Base-by-base conservation (phyloP, 1,140 invertebrate genomes). In the Diploscapter pachys region DNA sequence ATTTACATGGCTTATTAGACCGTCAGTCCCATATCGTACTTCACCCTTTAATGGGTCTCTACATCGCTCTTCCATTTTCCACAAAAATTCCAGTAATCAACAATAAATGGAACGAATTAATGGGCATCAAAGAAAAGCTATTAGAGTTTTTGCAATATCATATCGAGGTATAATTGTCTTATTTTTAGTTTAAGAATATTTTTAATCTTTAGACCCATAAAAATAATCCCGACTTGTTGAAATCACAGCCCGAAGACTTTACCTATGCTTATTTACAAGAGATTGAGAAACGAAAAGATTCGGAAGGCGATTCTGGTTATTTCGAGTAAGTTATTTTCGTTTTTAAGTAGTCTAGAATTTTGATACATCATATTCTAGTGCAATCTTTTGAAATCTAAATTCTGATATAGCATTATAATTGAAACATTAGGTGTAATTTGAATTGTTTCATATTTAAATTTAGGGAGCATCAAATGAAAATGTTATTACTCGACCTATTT, bases 401-500 rank as follows among this genome's bases (percentile, higher is more conserved):
- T 69, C 48, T 6, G 9, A 68, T 3, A 68, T 53, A 54, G 5
- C 8, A 56, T 50, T 56, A 69, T 56, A 55, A 9, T 68, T 6
- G 6, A 65, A 6, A 11, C 2, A 5, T 67, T 48, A 13, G n/a
- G 2, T 67, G 6, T 8, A 67, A 11, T 4, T 67, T 53, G 3
- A 48, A 67, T 5, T 52, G 4, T 3, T n/a, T 4, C 6, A 4
- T 53, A 53, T 0, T 13, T 67, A 52, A 52, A 57, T 77, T 50
- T 68, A 81, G 80, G 63, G 85, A 86, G 11, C 75, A 75, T 53
- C 92, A 95, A 81, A 86, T 93, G 80, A 86, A 90, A 80, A 92
- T 92, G 86, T 87, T 94, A 11, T 82, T 94, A 52, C 91, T 91
- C 3, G 94, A 96, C 86, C 87, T 96, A 72, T 93, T 93, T 82